phyloP scores from a whole-genome alignment of 2,888 invertebrate genomes.

The Conus canariensis region DNA sequence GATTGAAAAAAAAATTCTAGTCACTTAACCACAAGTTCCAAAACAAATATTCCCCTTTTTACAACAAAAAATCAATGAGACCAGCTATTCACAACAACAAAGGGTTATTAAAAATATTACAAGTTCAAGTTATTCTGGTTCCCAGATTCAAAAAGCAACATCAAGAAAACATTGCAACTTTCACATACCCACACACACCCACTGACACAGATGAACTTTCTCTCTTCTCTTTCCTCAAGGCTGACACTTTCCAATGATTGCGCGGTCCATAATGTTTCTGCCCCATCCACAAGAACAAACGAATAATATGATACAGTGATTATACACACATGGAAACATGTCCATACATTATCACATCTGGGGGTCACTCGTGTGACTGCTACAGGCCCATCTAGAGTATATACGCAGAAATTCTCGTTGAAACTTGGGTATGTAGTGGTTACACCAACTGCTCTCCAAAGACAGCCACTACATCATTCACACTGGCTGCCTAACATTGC shows the following conservation, averaged over 20 bases:
- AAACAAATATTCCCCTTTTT: not conserved
- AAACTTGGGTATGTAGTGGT: conserved; percentile 3
- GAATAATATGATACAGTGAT: not conserved
- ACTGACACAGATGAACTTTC: not conserved
- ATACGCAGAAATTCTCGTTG: conserved; percentile 42
- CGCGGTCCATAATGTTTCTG: too few species aligned
- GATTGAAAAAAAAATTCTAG: not conserved
- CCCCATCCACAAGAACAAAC: not conserved
- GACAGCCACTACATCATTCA: not conserved
- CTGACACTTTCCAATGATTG: not conserved
- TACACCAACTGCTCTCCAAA: not conserved
- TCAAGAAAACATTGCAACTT: too few species aligned
- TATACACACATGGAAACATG: not conserved
- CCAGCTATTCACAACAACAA: not conserved
- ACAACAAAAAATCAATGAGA: not conserved
- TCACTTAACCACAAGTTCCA: not conserved
- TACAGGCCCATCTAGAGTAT: conserved; percentile 38
- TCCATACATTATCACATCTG: conserved; percentile 31
- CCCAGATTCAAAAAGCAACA: too few species aligned
- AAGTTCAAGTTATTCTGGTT: not conserved
- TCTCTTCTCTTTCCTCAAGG: not conserved
- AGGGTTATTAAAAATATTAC: not conserved
- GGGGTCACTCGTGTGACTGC: conserved; percentile 11
- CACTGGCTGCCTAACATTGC: not conserved
- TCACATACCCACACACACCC: not conserved